phyloP scores from a whole-genome alignment of 2,888 invertebrate genomes.

The Amphimallon solstitiale region DNA sequence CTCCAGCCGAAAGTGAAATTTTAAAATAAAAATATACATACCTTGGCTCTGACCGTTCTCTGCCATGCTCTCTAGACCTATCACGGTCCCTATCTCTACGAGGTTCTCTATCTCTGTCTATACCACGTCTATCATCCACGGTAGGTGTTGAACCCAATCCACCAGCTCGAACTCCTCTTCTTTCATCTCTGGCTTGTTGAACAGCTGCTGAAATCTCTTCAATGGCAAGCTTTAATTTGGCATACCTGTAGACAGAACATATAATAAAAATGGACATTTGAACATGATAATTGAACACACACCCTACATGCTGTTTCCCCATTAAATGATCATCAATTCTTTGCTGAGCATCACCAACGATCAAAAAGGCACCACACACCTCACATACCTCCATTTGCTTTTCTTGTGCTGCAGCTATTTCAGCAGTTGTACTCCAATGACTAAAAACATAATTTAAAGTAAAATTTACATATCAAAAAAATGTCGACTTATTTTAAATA shows the following conservation, averaged over 20 bases:
- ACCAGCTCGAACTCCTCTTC: constrained; percentile 51
- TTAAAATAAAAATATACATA: too few relatives aligned
- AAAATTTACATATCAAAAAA: constrained; percentile 1
- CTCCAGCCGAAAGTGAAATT: too few relatives aligned
- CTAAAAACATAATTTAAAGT: constrained; percentile 54
- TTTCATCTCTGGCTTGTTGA: constrained; percentile 69
- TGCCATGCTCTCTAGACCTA: constrained; percentile 39
- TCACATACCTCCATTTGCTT: constrained; percentile 99
- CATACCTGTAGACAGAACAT: constrained; percentile 64
- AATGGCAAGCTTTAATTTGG: constrained; percentile 74
- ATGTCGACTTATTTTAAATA: constrained; percentile 11
- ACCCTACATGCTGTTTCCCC: constrained; percentile 98
- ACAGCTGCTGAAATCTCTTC: constrained; percentile 73
- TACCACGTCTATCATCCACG: constrained; percentile 44
- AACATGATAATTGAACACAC: constrained; percentile 56
- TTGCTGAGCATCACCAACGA: constrained; percentile 98
- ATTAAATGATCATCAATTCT: constrained; percentile 97
- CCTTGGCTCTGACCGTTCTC: constrained; percentile 53
- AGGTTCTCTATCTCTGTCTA: constrained; percentile 33
- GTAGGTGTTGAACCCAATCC: constrained; percentile 50
- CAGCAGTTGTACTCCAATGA: constrained; percentile 80
- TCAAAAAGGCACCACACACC: constrained; percentile 98
- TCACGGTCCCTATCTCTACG: constrained; percentile 43
- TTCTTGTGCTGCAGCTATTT: constrained; percentile 88
- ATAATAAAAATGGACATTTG: constrained; percentile 4